Evolutionary conservation across 1,140 invertebrate genomes (phyloP).

Genomic region (Vollenhovia emeryi): DNA sequence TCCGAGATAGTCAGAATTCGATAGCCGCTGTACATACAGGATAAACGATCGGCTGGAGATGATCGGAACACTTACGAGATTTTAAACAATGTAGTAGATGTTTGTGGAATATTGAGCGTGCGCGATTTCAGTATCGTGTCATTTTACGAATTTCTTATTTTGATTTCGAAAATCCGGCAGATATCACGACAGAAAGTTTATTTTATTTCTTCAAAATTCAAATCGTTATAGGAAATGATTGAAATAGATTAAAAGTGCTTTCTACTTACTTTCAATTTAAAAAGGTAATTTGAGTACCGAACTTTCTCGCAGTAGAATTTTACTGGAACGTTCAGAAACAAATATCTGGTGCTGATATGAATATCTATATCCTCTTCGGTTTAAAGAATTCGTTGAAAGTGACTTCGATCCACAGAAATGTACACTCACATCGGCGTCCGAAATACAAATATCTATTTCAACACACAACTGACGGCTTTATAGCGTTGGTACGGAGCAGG

Average conservation of each 20-base stretch:
- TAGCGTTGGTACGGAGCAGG: background rate
- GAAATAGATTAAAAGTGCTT: background rate
- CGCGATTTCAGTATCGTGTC: background rate
- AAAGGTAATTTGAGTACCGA: too few relatives aligned
- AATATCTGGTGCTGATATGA: background rate
- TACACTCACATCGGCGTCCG: background rate
- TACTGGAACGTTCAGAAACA: background rate
- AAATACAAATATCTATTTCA: slow-evolving; percentile 12
- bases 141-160: background rate
- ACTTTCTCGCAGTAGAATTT: background rate
- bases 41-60: background rate
- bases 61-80: background rate
- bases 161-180: background rate
- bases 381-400: background rate
- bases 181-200: background rate
- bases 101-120: background rate
- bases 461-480: background rate
- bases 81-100: slow-evolving; percentile 13
- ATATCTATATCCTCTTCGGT: background rate
- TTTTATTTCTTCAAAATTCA: background rate
- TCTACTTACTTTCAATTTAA: background rate
- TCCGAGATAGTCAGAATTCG: background rate
- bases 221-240: background rate
- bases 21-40: background rate
- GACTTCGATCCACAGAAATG: background rate